Evolutionary conservation across 1,140 invertebrate species (phyloP).

Genomic region (Homalodisca vitripennis): DNA sequence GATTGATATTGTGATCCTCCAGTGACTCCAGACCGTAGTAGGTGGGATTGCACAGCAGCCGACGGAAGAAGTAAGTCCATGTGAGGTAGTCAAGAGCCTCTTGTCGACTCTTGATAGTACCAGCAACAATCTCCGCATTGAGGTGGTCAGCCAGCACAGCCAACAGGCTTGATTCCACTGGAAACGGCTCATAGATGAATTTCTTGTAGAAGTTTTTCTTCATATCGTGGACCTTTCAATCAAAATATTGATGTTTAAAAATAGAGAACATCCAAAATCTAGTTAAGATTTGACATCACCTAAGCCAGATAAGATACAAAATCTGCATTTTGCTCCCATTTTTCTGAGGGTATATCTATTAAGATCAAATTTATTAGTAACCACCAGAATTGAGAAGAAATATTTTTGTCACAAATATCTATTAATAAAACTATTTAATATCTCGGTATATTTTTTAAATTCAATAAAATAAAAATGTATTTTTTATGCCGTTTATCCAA

Average conservation of each 20-base stretch:
- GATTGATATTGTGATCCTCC: slow-evolving; percentile 71
- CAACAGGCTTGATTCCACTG: slow-evolving; percentile 94
- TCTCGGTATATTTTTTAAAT: too few species aligned
- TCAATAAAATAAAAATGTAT: too few species aligned
- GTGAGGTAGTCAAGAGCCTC: slow-evolving; percentile 96
- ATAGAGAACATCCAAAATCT: too few species aligned
- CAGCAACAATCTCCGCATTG: slow-evolving; percentile 87
- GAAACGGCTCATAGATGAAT: slow-evolving; percentile 98
- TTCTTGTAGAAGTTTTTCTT: slow-evolving; percentile 99
- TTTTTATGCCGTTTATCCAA: too few species aligned
- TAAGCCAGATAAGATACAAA: too few species aligned
- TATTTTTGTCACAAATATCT: too few species aligned
- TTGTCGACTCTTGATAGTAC: slow-evolving; percentile 89
- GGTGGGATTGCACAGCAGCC: slow-evolving; percentile 88
- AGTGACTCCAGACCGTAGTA: slow-evolving; percentile 85
- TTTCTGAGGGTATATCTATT: too few species aligned
- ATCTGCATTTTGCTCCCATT: too few species aligned
- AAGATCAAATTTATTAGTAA: too few species aligned
- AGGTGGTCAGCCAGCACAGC: slow-evolving; percentile 93
- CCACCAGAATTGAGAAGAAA: too few species aligned
- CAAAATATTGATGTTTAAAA: neutral
- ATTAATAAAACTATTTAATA: too few species aligned
- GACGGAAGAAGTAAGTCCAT: slow-evolving; percentile 96
- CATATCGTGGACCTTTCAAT: slow-evolving; percentile 75
- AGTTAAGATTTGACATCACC: too few species aligned